Base-by-base conservation (phyloP, 2,113 vertebrate species). In the Mirounga angustirostris region DNA sequence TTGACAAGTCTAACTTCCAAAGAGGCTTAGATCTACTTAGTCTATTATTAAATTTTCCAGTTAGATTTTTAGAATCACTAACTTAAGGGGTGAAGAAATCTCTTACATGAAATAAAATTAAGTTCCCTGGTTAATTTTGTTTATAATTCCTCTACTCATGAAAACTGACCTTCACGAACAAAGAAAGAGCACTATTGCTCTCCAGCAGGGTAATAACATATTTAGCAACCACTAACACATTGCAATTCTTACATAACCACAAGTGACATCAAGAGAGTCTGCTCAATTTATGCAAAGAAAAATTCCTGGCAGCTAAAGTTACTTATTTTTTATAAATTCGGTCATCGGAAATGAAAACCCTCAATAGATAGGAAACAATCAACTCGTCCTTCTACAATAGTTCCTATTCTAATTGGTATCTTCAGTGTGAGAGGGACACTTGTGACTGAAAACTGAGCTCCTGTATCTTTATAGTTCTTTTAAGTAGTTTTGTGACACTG, bases 11-110 rank as follows among this genome's bases (percentile, higher is more conserved):
- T 84, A 96, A 97, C 71, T 97, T 96, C 36, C 82, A 98, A 88
- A 96, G 94, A 58, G 96, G 83, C 95, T 95, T 82, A 92, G 61
- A 89, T 92, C 80, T 92, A 95, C 93, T 97, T 88, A 96, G 93
- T 93, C 82, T 96, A 95, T 96, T 97, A 98, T 97, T 98, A 98
- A 96, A 97, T 87, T 97, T 95, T 95, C 93, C 89, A 94, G 82
- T 96, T 96, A 95, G 95, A 67, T 67, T 92, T 96, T 95, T 94
- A 96, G 82, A 97, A 93, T 98, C 87, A 91, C 74, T 95, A 95
- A 82, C 93, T 94, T 95, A 89, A 95, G 26, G 50, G 30, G 26
- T 81, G 19, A 54, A 76, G 71, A 59, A 89, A 95, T 9, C 5
- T 81, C 71, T 93, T 80, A 80, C 9, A 91, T 61, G 86, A 95